Evolutionary conservation across 2,797 vertebrate species (phyloP).

Genomic region (Glyptemys insculpta): DNA sequence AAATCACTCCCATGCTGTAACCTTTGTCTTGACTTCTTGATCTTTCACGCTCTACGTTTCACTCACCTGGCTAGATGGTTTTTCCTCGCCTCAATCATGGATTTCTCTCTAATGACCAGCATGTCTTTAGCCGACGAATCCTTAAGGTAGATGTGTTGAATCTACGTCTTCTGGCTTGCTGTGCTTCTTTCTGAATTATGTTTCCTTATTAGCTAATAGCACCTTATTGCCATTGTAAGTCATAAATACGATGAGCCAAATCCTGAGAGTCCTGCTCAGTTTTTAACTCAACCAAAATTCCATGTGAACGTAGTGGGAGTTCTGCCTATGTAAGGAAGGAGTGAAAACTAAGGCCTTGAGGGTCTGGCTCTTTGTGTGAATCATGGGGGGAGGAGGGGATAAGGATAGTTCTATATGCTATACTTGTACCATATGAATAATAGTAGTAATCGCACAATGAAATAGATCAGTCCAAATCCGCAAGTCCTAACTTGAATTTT

Average conservation of each 20-base stretch:
- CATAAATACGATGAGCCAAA: accelerated
- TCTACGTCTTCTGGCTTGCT: constrained; percentile 49
- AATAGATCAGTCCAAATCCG: not conserved
- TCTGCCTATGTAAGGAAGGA: not conserved
- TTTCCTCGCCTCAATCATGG: constrained; percentile 88
- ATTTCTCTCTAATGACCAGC: constrained; percentile 90
- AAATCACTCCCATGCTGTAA: not conserved
- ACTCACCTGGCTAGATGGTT: constrained; percentile 86
- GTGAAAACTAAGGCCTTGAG: not conserved
- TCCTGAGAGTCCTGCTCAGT: not conserved
- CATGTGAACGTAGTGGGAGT: not conserved
- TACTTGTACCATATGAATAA: not conserved
- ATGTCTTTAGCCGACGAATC: constrained; percentile 86
- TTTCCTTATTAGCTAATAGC: not conserved
- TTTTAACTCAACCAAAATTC: not conserved
- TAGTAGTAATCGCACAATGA: not conserved
- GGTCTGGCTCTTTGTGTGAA: not conserved
- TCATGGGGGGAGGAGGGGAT: not conserved
- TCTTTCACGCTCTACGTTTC: constrained; percentile 55
- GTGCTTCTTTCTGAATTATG: constrained; percentile 38
- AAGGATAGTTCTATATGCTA: not conserved
- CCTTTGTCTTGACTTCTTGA: constrained; percentile 34
- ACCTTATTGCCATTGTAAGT: not conserved
- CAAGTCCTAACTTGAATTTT: not conserved
- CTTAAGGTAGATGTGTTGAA: constrained; percentile 88